Percentiles rank a stretch among this genome's conserved stretches.
phyloP scores from a whole-genome alignment of 1,140 invertebrate genomes.

The Lerema accius region DNA sequence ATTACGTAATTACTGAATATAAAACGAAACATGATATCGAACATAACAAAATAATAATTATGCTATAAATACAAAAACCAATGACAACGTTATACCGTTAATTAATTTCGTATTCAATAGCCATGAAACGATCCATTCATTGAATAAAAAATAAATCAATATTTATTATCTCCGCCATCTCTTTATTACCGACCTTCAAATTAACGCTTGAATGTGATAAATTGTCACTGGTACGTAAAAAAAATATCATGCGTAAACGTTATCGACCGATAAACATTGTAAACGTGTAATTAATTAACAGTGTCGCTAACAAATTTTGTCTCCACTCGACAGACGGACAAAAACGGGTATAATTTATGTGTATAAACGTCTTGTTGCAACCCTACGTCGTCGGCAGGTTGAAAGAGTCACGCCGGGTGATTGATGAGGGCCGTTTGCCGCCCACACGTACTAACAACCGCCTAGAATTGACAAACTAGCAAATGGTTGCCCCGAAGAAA shows the following conservation, averaged over 20 bases:
- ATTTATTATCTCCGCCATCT: conserved; percentile 26
- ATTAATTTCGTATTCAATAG: conserved; percentile 26
- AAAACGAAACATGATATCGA: not conserved
- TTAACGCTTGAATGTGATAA: conserved; percentile 36
- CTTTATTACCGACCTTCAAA: conserved; percentile 33
- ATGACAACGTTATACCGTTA: conserved; percentile 23
- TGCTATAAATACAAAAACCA: conserved; percentile 8
- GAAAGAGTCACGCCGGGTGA: conserved; percentile 80
- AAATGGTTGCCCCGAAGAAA: conserved; percentile 60
- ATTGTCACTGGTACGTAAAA: conserved; percentile 21
- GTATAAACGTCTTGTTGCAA: conserved; percentile 44
- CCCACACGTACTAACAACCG: conserved; percentile 65
- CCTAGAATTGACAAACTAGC: conserved; percentile 73
- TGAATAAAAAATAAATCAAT: conserved; percentile 34
- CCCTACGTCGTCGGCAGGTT: conserved; percentile 77
- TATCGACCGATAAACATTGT: conserved; percentile 45
- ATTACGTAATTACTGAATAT: not conserved
- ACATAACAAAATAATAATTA: conserved; percentile 9
- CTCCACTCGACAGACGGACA: conserved; percentile 61
- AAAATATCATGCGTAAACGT: conserved; percentile 38
- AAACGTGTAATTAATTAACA: conserved; percentile 73
- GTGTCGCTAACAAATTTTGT: conserved; percentile 74
- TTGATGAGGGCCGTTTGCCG: conserved; percentile 70
- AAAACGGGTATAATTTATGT: conserved; percentile 75
- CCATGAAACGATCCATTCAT: conserved; percentile 7